phyloP scores from a whole-genome alignment of 2,797 vertebrate genomes.

The Cryptoprocta ferox region DNA sequence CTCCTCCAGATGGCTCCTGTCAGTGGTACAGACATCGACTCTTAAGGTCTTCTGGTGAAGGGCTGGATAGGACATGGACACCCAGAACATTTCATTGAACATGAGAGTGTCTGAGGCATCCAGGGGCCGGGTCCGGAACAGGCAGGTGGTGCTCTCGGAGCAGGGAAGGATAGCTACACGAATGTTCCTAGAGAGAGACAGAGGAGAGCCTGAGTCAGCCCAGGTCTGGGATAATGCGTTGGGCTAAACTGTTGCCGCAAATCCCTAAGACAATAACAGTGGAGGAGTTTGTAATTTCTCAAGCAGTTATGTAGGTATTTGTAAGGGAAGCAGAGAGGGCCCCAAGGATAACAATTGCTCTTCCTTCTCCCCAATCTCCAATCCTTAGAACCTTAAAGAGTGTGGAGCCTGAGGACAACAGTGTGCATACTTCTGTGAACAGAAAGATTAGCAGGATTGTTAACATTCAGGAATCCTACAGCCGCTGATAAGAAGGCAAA shows the following conservation, averaged over 20 bases:
- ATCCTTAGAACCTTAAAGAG: not conserved
- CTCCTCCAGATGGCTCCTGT: slow-evolving; percentile 91
- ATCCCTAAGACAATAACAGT: not conserved
- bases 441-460: not conserved
- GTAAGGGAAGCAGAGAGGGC: not conserved
- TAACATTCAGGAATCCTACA: not conserved
- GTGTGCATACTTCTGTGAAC: not conserved
- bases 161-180: slow-evolving; percentile 95
- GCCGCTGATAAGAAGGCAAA: not conserved
- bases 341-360: not conserved
- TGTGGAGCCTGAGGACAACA: fast-evolving
- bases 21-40: slow-evolving; percentile 92
- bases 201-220: not conserved
- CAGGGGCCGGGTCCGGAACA: slow-evolving; percentile 92
- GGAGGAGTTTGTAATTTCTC: not conserved
- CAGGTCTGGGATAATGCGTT: fast-evolving
- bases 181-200: slow-evolving; percentile 88
- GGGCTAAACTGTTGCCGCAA: not conserved
- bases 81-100: slow-evolving; percentile 93
- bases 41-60: slow-evolving; percentile 96
- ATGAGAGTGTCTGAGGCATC: slow-evolving; percentile 87
- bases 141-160: slow-evolving; percentile 91
- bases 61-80: slow-evolving; percentile 91
- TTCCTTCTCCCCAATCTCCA: not conserved
- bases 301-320: fast-evolving